These are phyloP conservation scores for Mactra quadrangularis DNA, from an alignment of 1,140 invertebrate species.

Conservation along the genomic window DNA sequence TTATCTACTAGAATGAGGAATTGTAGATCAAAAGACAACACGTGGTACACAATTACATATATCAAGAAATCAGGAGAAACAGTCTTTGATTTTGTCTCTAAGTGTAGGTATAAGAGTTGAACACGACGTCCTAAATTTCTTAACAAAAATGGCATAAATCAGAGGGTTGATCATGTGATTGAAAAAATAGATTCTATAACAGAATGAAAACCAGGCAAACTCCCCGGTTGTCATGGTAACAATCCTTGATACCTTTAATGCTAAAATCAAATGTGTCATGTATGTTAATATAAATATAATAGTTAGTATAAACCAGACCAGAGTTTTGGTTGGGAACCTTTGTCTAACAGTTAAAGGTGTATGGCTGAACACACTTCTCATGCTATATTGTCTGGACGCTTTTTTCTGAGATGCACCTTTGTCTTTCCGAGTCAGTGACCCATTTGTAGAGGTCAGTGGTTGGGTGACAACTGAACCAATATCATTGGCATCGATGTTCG, in stretches of 20 bases:
- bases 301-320: slow-evolving; percentile 51
- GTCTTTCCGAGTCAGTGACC: background rate
- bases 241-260: slow-evolving; percentile 1
- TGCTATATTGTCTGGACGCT: slow-evolving; percentile 25
- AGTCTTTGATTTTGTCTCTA: background rate
- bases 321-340: slow-evolving; percentile 43
- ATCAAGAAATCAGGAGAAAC: too few species aligned
- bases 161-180: slow-evolving; percentile 56
- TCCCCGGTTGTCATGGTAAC: slow-evolving; percentile 18
- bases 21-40: too few species aligned
- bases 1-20: too few species aligned
- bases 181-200: slow-evolving; percentile 46
- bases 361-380: slow-evolving; percentile 7
- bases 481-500: too few species aligned
- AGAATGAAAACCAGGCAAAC: slow-evolving; percentile 36
- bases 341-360: background rate
- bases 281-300: slow-evolving; percentile 41
- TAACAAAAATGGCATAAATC: slow-evolving; percentile 41
- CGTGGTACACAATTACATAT: too few species aligned
- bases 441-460: background rate
- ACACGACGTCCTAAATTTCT: slow-evolving; percentile 26
- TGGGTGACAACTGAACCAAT: too few species aligned
- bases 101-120: slow-evolving; percentile 1
- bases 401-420: background rate
- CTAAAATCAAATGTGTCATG: slow-evolving; percentile 28